These are phyloP conservation scores for Tragelaphus oryx DNA, from an alignment of 2,797 vertebrate species.

Conservation along the genomic window DNA sequence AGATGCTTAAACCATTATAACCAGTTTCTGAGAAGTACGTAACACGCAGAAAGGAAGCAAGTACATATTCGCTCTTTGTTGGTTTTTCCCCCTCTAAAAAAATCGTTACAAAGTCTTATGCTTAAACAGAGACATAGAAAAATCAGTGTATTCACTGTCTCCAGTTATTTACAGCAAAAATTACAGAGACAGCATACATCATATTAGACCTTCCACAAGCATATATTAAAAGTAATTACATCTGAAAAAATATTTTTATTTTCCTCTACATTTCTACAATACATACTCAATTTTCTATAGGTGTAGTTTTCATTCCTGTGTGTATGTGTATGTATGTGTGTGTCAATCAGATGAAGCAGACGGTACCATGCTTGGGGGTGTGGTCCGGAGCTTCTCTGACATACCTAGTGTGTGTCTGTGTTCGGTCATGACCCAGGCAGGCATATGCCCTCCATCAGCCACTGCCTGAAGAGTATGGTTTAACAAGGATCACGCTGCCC, in stretches of 20 bases:
- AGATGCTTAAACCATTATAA: slow-evolving; percentile 82
- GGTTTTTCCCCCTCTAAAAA: slow-evolving; percentile 92
- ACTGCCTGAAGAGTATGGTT: slow-evolving; percentile 39
- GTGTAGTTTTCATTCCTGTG: slow-evolving; percentile 73
- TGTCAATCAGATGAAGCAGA: slow-evolving; percentile 78
- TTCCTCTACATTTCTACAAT: slow-evolving; percentile 88
- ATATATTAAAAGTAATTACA: slow-evolving; percentile 89
- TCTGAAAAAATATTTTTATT: slow-evolving; percentile 88
- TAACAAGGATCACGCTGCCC: slow-evolving; percentile 49
- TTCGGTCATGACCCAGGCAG: not conserved
- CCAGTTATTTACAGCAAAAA: slow-evolving; percentile 94
- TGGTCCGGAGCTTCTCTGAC: slow-evolving; percentile 68
- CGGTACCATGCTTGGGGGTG: slow-evolving; percentile 74
- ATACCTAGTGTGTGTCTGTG: slow-evolving; percentile 52
- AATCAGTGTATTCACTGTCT: slow-evolving; percentile 93
- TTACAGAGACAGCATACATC: slow-evolving; percentile 86
- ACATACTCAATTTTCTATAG: slow-evolving; percentile 82
- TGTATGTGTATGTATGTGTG: slow-evolving; percentile 75
- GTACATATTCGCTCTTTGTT: slow-evolving; percentile 90
- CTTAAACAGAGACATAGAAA: slow-evolving; percentile 91
- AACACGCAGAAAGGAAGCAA: slow-evolving; percentile 82
- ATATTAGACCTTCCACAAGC: slow-evolving; percentile 85
- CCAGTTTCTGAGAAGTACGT: slow-evolving; percentile 82
- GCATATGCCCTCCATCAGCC: not conserved
- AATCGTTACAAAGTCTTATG: slow-evolving; percentile 97